phyloP scores from a whole-genome alignment of 2,113 vertebrate species.

The Acrocephalus kingi region DNA sequence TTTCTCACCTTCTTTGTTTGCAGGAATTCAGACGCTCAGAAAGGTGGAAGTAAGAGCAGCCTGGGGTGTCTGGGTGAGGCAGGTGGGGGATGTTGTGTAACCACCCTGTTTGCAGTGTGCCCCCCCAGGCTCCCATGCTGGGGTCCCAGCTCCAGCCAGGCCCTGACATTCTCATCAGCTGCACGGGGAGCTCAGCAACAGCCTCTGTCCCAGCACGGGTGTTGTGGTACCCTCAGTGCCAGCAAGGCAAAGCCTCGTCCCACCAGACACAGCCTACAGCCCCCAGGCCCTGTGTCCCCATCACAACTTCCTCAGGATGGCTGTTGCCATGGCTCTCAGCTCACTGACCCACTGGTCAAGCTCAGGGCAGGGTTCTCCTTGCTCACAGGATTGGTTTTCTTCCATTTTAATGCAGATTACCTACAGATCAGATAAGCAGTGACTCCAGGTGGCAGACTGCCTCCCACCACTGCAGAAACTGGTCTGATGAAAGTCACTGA shows the following conservation, averaged over 20 bases:
- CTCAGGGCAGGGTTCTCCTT: background rate
- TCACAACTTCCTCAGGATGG: background rate
- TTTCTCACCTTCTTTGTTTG: background rate
- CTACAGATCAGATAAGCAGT: background rate
- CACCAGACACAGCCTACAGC: background rate
- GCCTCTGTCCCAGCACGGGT: background rate
- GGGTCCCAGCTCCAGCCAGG: background rate
- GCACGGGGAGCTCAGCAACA: background rate
- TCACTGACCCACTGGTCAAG: accelerated
- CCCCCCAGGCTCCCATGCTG: background rate
- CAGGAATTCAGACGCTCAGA: background rate
- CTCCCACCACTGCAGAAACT: background rate
- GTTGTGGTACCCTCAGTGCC: background rate
- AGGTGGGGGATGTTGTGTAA: background rate
- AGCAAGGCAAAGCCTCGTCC: background rate
- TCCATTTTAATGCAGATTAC: background rate
- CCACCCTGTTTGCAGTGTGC: accelerated
- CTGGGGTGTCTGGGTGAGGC: accelerated
- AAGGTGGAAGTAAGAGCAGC: background rate
- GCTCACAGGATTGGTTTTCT: background rate
- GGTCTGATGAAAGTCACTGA: background rate
- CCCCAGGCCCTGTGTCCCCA: accelerated
- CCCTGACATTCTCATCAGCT: background rate
- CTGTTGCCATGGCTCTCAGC: background rate
- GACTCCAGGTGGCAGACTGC: background rate